Conservation (phyloP, 1,140 invertebrate species). For the Propsilocerus akamusi region DNA sequence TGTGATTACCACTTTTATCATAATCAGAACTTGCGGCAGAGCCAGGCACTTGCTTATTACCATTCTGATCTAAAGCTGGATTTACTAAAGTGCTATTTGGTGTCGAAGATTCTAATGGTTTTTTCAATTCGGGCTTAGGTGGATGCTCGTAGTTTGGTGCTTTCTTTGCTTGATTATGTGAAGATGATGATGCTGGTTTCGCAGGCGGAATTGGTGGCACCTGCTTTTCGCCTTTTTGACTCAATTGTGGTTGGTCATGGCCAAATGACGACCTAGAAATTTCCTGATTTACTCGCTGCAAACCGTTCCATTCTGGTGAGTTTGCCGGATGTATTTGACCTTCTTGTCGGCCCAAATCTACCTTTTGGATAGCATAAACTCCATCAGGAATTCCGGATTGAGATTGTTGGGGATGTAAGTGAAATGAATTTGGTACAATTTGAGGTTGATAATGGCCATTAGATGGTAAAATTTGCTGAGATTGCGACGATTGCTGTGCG, state of each 20-base stretch:
- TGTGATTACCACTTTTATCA: conserved; percentile 46
- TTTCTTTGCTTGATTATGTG: conserved; percentile 7
- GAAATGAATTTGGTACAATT: background rate
- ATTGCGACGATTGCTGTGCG: conserved; percentile 31
- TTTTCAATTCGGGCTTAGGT: conserved; percentile 7
- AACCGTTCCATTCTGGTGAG: background rate
- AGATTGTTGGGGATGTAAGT: background rate
- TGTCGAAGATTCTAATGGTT: conserved; percentile 7
- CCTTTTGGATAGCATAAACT: background rate
- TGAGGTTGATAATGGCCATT: background rate
- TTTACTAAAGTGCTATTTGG: conserved; percentile 4
- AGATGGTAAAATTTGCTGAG: conserved; percentile 8
- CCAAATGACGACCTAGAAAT: background rate
- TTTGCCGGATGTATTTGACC: background rate
- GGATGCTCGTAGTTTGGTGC: conserved; percentile 18
- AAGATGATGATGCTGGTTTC: background rate
- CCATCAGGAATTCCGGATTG: background rate
- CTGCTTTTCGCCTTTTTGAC: background rate
- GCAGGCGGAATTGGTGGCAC: background rate
- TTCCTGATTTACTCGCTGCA: background rate
- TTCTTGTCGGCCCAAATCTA: background rate
- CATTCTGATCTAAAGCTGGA: conserved; percentile 13
- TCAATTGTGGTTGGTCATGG: background rate
- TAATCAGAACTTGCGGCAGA: conserved; percentile 41
- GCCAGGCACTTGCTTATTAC: conserved; percentile 30